A percentile compares a stretch with the other conserved stretches of the same genome.
Evolutionary conservation across 1,140 invertebrate genomes (phyloP).

Genomic region (Solen grandis): DNA sequence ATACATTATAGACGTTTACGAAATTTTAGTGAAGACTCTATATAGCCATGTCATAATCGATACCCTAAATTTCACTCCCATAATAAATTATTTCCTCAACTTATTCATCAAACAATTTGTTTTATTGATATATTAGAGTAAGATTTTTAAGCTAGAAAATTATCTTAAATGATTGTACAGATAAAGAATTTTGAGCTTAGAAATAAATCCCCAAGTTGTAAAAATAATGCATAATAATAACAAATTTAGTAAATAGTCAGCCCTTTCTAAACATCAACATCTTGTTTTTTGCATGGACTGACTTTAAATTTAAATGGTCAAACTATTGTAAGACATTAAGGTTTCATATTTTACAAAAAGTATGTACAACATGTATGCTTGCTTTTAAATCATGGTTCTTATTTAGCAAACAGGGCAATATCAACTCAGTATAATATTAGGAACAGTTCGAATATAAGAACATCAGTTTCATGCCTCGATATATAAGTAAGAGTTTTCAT

Average conservation of each 20-base stretch:
- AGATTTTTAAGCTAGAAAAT: constrained; percentile 8
- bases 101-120: constrained; percentile 29
- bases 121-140: constrained; percentile 8
- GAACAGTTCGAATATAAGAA: constrained; percentile 23
- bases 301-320: too few relatives aligned
- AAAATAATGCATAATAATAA: too few relatives aligned
- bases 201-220: too few relatives aligned
- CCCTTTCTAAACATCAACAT: too few relatives aligned
- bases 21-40: constrained; percentile 15
- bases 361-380: constrained; percentile 1
- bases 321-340: too few relatives aligned
- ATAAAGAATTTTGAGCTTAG: background rate
- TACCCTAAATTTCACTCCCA: constrained; percentile 5
- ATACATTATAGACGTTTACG: background rate
- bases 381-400: constrained; percentile 23
- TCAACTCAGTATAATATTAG: constrained; percentile 50
- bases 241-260: too few relatives aligned
- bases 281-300: too few relatives aligned
- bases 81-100: constrained; percentile 8
- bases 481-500: too few relatives aligned
- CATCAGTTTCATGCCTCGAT: background rate
- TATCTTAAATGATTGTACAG: background rate
- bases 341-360: constrained; percentile 36
- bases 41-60: background rate
- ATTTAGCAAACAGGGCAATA: constrained; percentile 39